A percentile compares a stretch with the other conserved stretches of the same genome.
phyloP scores from a whole-genome alignment of 2,888 invertebrate genomes.

The Rhopalosiphum nymphaeae region DNA sequence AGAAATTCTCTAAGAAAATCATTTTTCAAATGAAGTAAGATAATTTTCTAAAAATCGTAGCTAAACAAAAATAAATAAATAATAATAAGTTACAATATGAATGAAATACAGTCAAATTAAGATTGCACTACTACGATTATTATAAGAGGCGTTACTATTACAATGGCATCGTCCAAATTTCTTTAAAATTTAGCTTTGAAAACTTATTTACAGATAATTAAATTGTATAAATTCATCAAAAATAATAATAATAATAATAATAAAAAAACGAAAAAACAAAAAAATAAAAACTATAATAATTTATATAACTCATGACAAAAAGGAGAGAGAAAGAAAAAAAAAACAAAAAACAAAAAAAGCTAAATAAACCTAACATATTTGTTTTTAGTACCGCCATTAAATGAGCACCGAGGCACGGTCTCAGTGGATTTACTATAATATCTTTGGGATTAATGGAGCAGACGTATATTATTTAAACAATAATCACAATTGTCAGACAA shows the following conservation, averaged over 20 bases:
- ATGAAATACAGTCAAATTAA: background rate
- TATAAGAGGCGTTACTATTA: background rate
- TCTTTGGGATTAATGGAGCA: background rate
- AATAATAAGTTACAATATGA: slow-evolving; percentile 16
- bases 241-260: background rate
- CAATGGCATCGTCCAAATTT: slow-evolving; percentile 11
- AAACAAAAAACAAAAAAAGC: background rate
- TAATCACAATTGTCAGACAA: background rate
- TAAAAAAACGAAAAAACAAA: background rate
- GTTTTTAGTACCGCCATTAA: background rate
- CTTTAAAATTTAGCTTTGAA: background rate
- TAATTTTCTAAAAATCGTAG: slow-evolving; percentile 11
- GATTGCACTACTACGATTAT: background rate
- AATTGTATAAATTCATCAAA: background rate
- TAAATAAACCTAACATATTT: background rate
- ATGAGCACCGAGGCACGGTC: background rate
- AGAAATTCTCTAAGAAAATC: slow-evolving; percentile 41
- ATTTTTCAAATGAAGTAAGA: background rate
- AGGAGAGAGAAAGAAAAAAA: background rate
- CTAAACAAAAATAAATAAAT: slow-evolving; percentile 8
- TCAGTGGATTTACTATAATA: background rate
- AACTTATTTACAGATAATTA: background rate
- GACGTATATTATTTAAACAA: background rate
- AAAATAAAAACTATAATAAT: background rate
- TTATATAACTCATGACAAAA: background rate